phyloP scores from a whole-genome alignment of 2,113 vertebrate species.

The Irena cyanogastra region DNA sequence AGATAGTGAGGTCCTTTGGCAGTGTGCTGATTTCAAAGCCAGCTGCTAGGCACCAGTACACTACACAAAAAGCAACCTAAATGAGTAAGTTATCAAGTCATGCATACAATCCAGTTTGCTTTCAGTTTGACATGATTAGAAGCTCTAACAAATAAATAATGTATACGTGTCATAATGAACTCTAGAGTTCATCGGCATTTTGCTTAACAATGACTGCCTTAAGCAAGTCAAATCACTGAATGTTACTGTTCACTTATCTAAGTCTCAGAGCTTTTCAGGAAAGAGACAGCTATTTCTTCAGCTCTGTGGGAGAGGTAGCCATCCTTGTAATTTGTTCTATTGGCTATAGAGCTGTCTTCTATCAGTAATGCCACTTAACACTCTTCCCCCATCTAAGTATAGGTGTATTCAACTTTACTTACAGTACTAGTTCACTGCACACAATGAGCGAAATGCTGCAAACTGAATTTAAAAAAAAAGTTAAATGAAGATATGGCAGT shows the following conservation, averaged over 20 bases:
- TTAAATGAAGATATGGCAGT: accelerated
- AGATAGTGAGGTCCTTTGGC: background rate
- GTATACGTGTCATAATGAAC: background rate
- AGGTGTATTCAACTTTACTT: background rate
- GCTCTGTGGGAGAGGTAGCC: background rate
- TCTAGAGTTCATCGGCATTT: background rate
- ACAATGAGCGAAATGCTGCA: background rate
- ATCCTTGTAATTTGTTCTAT: background rate
- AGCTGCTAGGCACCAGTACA: background rate
- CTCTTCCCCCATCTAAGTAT: background rate
- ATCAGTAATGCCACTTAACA: background rate
- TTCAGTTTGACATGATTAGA: background rate
- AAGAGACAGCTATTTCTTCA: background rate
- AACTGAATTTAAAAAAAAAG: background rate
- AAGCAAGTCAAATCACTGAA: background rate
- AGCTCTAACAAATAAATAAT: background rate
- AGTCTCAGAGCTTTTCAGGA: background rate
- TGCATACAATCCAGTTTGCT: background rate
- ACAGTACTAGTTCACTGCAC: background rate
- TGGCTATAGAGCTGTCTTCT: background rate
- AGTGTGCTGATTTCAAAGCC: background rate
- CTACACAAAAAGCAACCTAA: background rate
- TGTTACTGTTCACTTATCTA: background rate
- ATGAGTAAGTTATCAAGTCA: background rate
- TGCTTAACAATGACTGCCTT: background rate